phyloP scores from a whole-genome alignment of 2,888 invertebrate species.

The Diabrotica balteata region DNA sequence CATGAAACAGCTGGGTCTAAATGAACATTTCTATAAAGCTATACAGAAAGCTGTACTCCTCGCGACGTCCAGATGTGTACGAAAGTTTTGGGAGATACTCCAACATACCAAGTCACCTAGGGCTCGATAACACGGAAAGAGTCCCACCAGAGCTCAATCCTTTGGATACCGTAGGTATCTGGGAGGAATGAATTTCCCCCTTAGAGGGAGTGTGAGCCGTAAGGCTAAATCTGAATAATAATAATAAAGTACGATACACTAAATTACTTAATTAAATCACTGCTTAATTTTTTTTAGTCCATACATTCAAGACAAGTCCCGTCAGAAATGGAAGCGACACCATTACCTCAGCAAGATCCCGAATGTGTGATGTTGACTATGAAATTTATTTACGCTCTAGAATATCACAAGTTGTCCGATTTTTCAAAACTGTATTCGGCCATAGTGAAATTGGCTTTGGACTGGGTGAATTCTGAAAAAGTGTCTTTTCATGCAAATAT shows the following conservation, averaged over 20 bases:
- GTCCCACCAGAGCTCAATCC: no score
- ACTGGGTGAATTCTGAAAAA: constrained; percentile 62
- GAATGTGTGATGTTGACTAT: constrained; percentile 63
- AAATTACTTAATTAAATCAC: no score
- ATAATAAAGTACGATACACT: not conserved
- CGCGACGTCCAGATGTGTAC: no score
- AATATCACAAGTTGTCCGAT: constrained; percentile 58
- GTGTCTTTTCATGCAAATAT: constrained; percentile 58
- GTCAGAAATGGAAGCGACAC: constrained; percentile 25
- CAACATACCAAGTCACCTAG: no score
- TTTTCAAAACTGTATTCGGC: constrained; percentile 57
- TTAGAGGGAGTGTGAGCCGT: no score
- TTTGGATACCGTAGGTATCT: no score
- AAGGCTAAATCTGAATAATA: not conserved
- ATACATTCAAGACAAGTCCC: constrained; percentile 38
- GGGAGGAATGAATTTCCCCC: no score
- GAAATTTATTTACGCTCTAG: constrained; percentile 62
- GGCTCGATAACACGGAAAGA: no score
- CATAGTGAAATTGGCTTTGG: constrained; percentile 59
- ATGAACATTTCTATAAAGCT: no score
- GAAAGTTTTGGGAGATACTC: no score
- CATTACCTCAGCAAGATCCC: constrained; percentile 44
- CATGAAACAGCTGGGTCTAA: no score
- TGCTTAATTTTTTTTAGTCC: constrained; percentile 40
- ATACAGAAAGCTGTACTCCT: no score